A percentile compares a stretch with the other conserved stretches of the same genome.
Evolutionary conservation across 2,113 vertebrate genomes (phyloP).

Genomic region (Octodon degus): DNA sequence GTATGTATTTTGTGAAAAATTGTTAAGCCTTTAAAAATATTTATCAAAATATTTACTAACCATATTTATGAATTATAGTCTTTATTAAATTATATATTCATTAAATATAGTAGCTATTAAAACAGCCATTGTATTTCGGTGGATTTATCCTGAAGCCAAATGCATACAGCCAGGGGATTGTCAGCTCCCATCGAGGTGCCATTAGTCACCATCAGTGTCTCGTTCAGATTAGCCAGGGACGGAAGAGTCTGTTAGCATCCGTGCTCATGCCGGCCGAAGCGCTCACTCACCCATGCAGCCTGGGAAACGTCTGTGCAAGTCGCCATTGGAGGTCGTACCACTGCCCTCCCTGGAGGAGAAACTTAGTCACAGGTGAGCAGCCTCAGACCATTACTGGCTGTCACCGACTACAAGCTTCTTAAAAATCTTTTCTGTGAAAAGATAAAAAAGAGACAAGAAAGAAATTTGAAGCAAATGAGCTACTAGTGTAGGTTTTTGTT

Average conservation of each 20-base stretch:
- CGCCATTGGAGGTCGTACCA: not conserved
- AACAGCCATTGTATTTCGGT: not conserved
- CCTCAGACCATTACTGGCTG: not conserved
- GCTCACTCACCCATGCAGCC: not conserved
- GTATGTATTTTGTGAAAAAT: not conserved
- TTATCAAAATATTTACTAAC: not conserved
- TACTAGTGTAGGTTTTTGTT: slow-evolving; percentile 16
- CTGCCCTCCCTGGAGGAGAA: slow-evolving; percentile 22
- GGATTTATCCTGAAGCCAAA: not conserved
- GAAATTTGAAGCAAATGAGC: not conserved
- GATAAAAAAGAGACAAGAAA: not conserved
- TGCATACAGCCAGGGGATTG: not conserved
- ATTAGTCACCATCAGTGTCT: slow-evolving; percentile 18
- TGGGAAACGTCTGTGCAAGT: too few relatives aligned
- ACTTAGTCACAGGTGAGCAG: not conserved
- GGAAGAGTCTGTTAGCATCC: not conserved
- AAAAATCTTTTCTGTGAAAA: not conserved
- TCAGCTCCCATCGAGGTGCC: not conserved
- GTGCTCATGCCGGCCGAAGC: not conserved
- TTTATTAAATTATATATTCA: not conserved
- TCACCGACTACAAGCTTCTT: not conserved
- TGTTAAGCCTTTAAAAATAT: slow-evolving; percentile 36
- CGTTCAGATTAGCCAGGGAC: not conserved
- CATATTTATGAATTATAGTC: not conserved
- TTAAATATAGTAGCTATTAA: not conserved